A percentile compares a stretch with the other conserved stretches of the same genome.
Conservation (phyloP, 1,140 invertebrate genomes). For the Pseudoatta argentina region DNA sequence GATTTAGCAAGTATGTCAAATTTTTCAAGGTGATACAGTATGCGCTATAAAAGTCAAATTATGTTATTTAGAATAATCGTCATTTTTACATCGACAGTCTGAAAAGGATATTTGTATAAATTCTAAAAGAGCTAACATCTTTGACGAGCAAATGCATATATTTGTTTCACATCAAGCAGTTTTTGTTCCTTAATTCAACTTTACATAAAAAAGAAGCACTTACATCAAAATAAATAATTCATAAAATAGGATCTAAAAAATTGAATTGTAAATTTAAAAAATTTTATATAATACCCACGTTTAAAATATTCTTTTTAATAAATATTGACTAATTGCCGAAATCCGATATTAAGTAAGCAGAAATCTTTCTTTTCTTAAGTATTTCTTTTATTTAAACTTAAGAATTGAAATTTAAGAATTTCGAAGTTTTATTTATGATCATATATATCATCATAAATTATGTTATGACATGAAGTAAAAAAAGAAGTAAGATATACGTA, state of each 20-base stretch:
- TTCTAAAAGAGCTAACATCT: neutral
- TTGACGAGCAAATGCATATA: neutral
- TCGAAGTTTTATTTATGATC: neutral
- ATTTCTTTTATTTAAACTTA: neutral
- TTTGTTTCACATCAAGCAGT: neutral
- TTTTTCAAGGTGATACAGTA: neutral
- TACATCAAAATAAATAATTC: constrained; percentile 4
- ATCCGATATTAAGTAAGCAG: neutral
- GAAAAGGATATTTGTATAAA: neutral
- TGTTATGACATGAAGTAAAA: neutral
- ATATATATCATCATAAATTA: constrained; percentile 3
- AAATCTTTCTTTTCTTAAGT: neutral
- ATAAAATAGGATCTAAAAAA: neutral
- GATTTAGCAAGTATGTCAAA: neutral
- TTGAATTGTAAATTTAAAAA: constrained; percentile 8
- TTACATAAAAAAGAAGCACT: neutral
- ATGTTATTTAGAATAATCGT: neutral
- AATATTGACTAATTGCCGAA: neutral
- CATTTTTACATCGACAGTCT: neutral
- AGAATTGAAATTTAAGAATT: constrained; percentile 4
- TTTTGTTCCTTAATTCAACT: neutral
- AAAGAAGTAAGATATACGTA: constrained; percentile 15
- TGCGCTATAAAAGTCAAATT: neutral
- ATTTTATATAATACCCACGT: neutral
- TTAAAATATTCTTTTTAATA: neutral